A percentile compares a stretch with the other conserved stretches of the same genome.
Conservation (phyloP, 2,113 vertebrate genomes). For the Chlamydotis undulata region DNA sequence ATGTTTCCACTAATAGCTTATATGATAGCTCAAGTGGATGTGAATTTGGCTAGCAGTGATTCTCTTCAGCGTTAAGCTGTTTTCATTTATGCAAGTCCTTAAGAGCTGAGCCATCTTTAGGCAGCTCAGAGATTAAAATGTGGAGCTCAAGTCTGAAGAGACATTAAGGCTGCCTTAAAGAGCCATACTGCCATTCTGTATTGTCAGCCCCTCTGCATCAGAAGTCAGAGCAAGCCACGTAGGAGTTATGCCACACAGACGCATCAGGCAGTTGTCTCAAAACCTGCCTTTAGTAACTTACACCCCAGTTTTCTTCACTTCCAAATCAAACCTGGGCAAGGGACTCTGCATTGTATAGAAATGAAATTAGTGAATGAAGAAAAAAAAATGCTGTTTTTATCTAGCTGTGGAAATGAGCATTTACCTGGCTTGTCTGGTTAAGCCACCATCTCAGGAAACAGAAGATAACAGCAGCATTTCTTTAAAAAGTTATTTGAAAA, state of each 20-base stretch:
- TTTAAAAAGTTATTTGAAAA: background rate
- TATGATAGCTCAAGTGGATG: background rate
- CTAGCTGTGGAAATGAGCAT: background rate
- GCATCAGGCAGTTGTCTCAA: background rate
- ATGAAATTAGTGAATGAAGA: background rate
- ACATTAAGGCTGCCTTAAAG: background rate
- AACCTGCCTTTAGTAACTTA: background rate
- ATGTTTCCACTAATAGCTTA: background rate
- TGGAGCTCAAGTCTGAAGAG: background rate
- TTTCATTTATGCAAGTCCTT: background rate
- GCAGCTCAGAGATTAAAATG: background rate
- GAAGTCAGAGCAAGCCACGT: background rate
- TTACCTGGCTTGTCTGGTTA: background rate
- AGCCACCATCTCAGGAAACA: background rate
- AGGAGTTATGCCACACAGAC: background rate
- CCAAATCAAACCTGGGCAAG: background rate
- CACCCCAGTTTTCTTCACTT: background rate
- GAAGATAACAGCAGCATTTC: background rate
- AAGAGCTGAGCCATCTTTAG: background rate
- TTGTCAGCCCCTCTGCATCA: background rate
- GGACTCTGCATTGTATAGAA: background rate
- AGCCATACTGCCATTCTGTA: background rate
- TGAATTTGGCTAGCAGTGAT: background rate
- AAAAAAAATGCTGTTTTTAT: background rate
- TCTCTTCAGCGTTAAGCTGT: background rate